Conservation (phyloP, 2,797 vertebrate genomes). For the Agapornis canus region DNA sequence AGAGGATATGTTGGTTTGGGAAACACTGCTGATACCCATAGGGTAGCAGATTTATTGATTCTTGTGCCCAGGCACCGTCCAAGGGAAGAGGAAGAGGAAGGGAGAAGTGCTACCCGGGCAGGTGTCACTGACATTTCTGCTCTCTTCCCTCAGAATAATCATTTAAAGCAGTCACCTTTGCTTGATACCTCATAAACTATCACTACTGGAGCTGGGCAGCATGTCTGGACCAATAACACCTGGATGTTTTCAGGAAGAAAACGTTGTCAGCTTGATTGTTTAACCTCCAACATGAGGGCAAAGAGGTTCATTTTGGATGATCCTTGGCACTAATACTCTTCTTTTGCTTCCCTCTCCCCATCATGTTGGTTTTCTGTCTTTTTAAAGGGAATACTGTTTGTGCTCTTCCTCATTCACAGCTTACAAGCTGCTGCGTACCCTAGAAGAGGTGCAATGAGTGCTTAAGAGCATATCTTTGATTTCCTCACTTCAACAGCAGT, state of each 20-base stretch:
- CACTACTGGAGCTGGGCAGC: background rate
- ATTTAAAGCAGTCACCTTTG: background rate
- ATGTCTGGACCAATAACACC: background rate
- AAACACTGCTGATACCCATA: background rate
- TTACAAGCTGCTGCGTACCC: rapidly evolving
- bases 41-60: background rate
- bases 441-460: background rate
- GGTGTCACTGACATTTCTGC: background rate
- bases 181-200: background rate
- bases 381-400: background rate
- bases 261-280: background rate
- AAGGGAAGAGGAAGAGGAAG: background rate
- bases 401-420: background rate
- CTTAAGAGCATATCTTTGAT: background rate
- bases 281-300: background rate
- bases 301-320: background rate
- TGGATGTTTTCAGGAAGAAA: background rate
- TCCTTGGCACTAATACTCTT: background rate
- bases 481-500: background rate
- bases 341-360: background rate
- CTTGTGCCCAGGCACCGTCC: background rate
- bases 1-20: background rate
- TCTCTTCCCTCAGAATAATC: background rate
- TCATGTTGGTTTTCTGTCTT: background rate
- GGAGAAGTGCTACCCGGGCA: background rate